A percentile compares a stretch with the other conserved stretches of the same genome.
phyloP scores from a whole-genome alignment of 1,140 invertebrate species.

The Caenorhabditis elegans region DNA sequence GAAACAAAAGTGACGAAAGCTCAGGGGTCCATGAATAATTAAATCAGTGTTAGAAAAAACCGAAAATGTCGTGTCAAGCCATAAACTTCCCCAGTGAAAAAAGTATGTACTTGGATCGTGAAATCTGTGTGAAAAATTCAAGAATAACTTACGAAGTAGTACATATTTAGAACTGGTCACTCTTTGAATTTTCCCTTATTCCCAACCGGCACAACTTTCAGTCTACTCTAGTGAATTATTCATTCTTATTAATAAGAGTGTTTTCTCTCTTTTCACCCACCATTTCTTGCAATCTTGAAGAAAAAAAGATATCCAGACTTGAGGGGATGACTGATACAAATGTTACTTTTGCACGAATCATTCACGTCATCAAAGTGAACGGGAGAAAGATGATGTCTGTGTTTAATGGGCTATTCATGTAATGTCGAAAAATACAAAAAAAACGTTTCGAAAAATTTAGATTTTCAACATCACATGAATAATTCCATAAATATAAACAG shows the following conservation, averaged over 20 bases:
- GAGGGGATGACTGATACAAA: not conserved
- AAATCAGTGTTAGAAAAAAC: no score
- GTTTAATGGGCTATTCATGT: no score
- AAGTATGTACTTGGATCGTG: not conserved
- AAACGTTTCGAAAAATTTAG: no score
- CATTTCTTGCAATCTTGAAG: not conserved
- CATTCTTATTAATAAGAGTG: constrained; percentile 28
- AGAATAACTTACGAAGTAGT: not conserved
- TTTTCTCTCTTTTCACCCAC: not conserved
- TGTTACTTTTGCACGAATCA: not conserved
- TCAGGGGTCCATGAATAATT: no score
- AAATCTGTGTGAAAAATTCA: not conserved
- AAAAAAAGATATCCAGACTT: no score
- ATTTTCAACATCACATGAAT: no score
- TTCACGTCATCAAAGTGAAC: constrained; percentile 6
- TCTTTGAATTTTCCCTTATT: no score
- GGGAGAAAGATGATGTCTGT: not conserved
- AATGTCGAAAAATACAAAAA: no score
- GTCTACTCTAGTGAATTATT: not conserved
- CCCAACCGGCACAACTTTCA: constrained; percentile 4
- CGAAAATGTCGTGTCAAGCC: no score
- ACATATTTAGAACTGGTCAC: not conserved
- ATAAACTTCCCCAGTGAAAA: not conserved
- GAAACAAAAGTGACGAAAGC: no score
- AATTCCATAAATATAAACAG: no score